These are phyloP conservation scores for Eremophila alpestris DNA, from an alignment of 2,797 vertebrate genomes.

Conservation along the genomic window DNA sequence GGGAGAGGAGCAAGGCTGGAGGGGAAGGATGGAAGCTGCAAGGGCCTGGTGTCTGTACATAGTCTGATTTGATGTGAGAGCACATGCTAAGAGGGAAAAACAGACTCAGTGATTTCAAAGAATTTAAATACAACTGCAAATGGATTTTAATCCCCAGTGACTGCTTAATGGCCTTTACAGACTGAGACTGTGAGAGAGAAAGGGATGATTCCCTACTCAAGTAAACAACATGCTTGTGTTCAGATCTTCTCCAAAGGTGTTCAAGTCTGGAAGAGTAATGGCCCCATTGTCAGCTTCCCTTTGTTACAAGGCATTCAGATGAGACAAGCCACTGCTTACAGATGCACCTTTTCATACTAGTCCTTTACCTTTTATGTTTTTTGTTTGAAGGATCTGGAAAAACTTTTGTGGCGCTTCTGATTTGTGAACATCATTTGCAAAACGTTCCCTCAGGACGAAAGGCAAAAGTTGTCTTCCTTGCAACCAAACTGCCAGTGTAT, in stretches of 20 bases:
- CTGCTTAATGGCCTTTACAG: neutral
- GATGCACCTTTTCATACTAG: neutral
- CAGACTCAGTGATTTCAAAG: neutral
- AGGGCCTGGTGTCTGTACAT: neutral
- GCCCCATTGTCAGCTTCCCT: neutral
- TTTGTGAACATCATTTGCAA: slow-evolving; percentile 80
- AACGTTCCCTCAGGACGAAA: slow-evolving; percentile 31
- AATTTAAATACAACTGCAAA: neutral
- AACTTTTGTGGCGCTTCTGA: slow-evolving; percentile 76
- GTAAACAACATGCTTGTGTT: neutral
- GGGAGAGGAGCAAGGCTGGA: neutral
- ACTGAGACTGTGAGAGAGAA: neutral
- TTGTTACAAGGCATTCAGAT: neutral
- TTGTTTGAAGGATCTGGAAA: slow-evolving; percentile 80
- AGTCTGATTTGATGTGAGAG: neutral
- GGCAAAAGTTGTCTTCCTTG: slow-evolving; percentile 78
- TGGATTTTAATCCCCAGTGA: neutral
- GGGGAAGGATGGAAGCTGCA: neutral
- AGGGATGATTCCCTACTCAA: neutral
- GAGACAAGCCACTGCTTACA: neutral
- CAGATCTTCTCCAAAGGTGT: neutral
- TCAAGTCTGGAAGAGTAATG: neutral
- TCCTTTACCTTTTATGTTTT: neutral
- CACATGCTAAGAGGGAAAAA: neutral
- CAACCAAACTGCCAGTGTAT: slow-evolving; percentile 78